These are phyloP conservation scores for Neomonachus schauinslandi DNA, from an alignment of 2,113 vertebrate genomes.

Conservation along the genomic window DNA sequence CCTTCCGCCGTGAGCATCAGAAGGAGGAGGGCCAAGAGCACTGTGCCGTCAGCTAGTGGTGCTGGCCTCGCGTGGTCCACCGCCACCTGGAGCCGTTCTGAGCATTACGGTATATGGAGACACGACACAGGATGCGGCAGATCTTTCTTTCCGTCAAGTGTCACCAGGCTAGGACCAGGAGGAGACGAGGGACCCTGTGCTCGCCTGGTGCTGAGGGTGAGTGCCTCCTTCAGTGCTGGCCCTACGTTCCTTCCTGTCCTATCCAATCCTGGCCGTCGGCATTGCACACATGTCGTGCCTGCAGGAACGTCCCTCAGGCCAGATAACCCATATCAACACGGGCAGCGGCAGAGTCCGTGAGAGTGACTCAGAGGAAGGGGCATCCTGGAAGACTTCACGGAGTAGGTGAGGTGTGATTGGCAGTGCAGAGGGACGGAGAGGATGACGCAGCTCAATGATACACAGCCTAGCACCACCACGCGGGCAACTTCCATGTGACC, in stretches of 20 bases:
- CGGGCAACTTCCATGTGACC: not conserved
- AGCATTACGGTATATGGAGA: rapidly evolving
- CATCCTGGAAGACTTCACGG: not conserved
- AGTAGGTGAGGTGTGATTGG: not conserved
- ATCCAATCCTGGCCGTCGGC: not conserved
- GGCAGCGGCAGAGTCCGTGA: not conserved
- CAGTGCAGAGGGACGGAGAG: not conserved
- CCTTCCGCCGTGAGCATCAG: not conserved
- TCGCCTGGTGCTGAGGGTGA: not conserved
- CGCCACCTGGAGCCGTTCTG: rapidly evolving
- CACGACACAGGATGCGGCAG: rapidly evolving
- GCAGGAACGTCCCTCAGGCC: not conserved
- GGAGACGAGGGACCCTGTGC: not conserved
- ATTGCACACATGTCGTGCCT: too few species aligned
- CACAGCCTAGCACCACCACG: not conserved
- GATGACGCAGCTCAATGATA: not conserved
- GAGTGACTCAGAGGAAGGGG: not conserved
- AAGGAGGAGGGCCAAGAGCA: not conserved
- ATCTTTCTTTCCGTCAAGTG: not conserved
- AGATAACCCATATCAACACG: too few species aligned
- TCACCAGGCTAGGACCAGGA: not conserved
- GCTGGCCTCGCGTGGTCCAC: not conserved
- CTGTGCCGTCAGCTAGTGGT: rapidly evolving
- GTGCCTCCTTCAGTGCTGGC: not conserved
- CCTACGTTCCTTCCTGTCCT: not conserved